phyloP scores from a whole-genome alignment of 1,140 invertebrate species.

The Hydropsyche tenuis region DNA sequence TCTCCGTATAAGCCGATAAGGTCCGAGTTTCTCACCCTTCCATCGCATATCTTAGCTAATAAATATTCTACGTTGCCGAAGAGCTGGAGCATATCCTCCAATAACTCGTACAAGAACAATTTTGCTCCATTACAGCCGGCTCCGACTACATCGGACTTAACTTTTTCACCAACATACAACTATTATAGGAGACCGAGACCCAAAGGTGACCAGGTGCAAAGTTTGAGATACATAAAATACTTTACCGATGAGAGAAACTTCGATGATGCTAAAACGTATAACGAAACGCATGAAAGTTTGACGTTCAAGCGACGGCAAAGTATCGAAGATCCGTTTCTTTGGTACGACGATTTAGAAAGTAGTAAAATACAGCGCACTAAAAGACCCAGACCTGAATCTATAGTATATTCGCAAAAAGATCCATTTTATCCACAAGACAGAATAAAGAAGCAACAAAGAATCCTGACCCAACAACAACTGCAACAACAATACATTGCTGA shows the following conservation, averaged over 20 bases:
- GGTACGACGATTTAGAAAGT: constrained; percentile 22
- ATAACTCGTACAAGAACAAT: constrained; percentile 45
- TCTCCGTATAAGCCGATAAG: constrained; percentile 61
- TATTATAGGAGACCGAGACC: constrained; percentile 26
- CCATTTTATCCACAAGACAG: constrained; percentile 11
- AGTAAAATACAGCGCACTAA: constrained; percentile 16
- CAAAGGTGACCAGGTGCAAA: background rate
- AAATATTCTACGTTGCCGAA: constrained; percentile 48
- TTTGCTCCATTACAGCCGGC: constrained; percentile 33
- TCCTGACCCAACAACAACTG: constrained; percentile 25
- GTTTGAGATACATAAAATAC: constrained; percentile 55
- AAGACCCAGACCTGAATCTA: constrained; percentile 23
- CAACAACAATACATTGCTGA: constrained; percentile 46
- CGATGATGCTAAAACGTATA: background rate
- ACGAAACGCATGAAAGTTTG: constrained; percentile 13
- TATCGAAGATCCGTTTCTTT: background rate
- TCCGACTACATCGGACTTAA: background rate
- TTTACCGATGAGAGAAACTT: constrained; percentile 55
- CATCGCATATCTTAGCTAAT: constrained; percentile 55
- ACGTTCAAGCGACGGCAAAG: background rate
- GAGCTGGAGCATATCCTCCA: constrained; percentile 46
- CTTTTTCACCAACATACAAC: constrained; percentile 19
- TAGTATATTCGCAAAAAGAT: constrained; percentile 20
- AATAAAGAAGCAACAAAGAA: constrained; percentile 18
- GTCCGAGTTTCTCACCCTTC: constrained; percentile 60